Evolutionary conservation across 2,888 invertebrate genomes (phyloP), one percentile per base, ranked within the genome.

Genomic region (Plagiodera versicolora): DNA sequence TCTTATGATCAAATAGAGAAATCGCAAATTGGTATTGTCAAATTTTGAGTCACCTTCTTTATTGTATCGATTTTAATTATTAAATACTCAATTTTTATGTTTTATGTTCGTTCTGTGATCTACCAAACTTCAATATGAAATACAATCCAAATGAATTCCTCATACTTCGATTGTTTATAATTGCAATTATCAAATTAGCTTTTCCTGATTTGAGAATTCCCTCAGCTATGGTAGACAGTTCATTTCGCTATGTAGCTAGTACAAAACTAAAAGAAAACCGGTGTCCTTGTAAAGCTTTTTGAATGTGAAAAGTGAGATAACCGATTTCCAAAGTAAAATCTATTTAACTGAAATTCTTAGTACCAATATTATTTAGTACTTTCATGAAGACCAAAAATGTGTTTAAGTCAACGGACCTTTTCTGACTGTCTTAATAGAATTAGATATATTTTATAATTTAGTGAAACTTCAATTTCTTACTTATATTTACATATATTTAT

Each of bases 281-380:
- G 67, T 70, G 72, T 73, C 70, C 67, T 71, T 70, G 73, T 74
- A 69, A 72, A 70, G 72, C 74, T 75, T 72, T 24, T 68, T 73
- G 73, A 70, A 73, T 74, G 72, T 74, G 73, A 67, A 71, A 56
- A 54, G 64, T 56, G 61, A 59, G 51, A 55, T 56, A 58, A 52
- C 58, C 70, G 70, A 69, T 69, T 67, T 65, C 68, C 70, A 67
- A 39, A 46, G 60, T 69, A 64, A 65, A 65, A 49, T 65, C 62
- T 44, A 53, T 53, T 53, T 39, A 39, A 39, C 8, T 14, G 39
- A 10, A 39, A 39, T 39, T 39, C 11, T 39, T 39, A 1, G n/a
- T 24, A 32, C 30, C 46, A 44, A 52, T 11, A 18, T 52, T 10
- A 6, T n/a, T 52, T 19, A 39, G 20, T 52, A 44, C 30, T 45